A percentile compares a stretch with the other conserved stretches of the same genome.
Evolutionary conservation across 2,113 vertebrate genomes (phyloP).

Genomic region (Genyomyrus donnyi): DNA sequence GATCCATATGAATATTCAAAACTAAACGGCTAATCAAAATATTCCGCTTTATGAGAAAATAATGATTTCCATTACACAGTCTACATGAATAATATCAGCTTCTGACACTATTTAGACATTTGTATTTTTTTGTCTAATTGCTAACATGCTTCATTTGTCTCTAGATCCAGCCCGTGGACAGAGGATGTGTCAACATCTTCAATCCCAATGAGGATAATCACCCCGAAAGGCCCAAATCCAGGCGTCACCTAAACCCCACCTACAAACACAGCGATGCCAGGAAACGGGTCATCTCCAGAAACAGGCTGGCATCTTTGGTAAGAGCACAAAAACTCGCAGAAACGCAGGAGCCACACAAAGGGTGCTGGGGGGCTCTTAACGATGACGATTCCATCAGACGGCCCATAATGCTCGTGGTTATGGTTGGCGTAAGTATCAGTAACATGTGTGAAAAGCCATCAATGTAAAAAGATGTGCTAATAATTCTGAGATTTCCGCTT

Average conservation of each 20-base stretch:
- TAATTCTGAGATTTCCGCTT: constrained; percentile 12
- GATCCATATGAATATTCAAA: background rate
- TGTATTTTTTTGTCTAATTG: background rate
- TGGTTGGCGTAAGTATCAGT: constrained; percentile 18
- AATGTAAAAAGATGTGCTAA: constrained; percentile 20
- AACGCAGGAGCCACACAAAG: background rate
- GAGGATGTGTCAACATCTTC: background rate
- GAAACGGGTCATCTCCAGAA: background rate
- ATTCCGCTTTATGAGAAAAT: constrained; percentile 8
- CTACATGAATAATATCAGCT: background rate
- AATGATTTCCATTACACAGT: constrained; percentile 1
- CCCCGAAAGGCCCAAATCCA: background rate
- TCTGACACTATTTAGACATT: background rate
- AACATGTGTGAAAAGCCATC: constrained; percentile 22
- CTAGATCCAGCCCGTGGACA: background rate
- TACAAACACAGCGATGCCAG: background rate
- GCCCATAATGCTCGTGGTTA: constrained; percentile 16
- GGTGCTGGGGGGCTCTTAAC: background rate
- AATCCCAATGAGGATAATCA: background rate
- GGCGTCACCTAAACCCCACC: background rate
- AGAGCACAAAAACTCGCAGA: background rate
- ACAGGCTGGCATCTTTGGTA: background rate
- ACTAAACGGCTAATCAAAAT: background rate
- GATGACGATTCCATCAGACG: background rate
- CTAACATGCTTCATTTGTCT: background rate